Percentiles rank a stretch among this genome's conserved stretches.
phyloP scores from a whole-genome alignment of 2,888 invertebrate genomes.

The Archips crataeganus region DNA sequence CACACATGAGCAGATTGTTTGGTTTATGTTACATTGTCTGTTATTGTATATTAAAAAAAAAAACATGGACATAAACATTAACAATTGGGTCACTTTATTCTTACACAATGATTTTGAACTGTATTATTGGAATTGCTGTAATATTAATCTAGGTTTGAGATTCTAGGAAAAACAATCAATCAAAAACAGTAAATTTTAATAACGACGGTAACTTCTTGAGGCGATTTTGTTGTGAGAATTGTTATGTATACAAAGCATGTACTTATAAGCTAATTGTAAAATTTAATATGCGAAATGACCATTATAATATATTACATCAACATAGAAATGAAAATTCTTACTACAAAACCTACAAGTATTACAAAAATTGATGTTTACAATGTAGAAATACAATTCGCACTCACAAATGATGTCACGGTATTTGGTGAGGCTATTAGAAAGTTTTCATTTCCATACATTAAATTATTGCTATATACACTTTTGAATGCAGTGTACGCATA shows the following conservation, averaged over 20 bases:
- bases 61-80: neutral
- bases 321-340: neutral
- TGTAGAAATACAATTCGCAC: constrained; percentile 35
- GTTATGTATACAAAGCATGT: neutral
- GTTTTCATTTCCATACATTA: constrained; percentile 15
- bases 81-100: neutral
- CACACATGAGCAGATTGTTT: no score
- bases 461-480: constrained; percentile 8
- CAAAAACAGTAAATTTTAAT: neutral
- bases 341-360: neutral
- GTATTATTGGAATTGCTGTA: no score
- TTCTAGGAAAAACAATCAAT: neutral
- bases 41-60: no score
- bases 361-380: constrained; percentile 18
- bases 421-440: constrained; percentile 38
- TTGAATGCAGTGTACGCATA: neutral
- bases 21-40: no score
- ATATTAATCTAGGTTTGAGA: no score
- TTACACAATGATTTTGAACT: no score
- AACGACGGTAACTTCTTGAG: neutral
- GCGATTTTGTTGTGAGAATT: neutral
- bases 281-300: neutral
- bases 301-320: neutral
- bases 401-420: constrained; percentile 42
- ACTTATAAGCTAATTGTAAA: neutral